phyloP scores from a whole-genome alignment of 2,888 invertebrate genomes.

The Galerucella pusilla region DNA sequence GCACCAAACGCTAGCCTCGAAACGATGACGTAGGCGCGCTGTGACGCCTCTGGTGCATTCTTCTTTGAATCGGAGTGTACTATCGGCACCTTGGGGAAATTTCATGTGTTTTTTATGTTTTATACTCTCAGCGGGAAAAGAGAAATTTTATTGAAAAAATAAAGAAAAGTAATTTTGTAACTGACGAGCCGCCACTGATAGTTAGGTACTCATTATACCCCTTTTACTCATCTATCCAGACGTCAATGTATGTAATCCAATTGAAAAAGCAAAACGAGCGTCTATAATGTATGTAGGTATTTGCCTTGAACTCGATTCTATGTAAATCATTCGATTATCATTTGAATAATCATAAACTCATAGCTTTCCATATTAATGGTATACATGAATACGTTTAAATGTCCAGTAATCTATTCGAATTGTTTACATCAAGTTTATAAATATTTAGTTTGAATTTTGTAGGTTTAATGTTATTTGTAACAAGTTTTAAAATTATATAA shows the following conservation, averaged over 20 bases:
- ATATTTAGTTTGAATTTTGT: slow-evolving; percentile 26
- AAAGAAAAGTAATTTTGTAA: too few species aligned
- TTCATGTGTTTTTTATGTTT: too few species aligned
- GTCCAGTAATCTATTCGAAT: slow-evolving; percentile 28
- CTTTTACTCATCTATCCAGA: too few species aligned
- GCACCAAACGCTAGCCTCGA: too few species aligned
- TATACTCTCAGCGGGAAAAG: too few species aligned
- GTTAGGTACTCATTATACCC: too few species aligned
- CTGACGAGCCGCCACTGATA: too few species aligned
- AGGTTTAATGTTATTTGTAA: slow-evolving; percentile 9
- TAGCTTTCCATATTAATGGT: slow-evolving; percentile 34
- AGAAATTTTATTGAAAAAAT: too few species aligned
- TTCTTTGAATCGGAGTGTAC: too few species aligned
- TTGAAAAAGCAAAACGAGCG: slow-evolving; percentile 13
- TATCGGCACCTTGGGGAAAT: too few species aligned
- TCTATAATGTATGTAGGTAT: background rate
- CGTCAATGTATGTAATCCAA: background rate
- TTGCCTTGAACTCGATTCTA: slow-evolving; percentile 31
- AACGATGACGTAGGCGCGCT: too few species aligned
- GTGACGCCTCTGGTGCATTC: too few species aligned
- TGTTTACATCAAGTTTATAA: slow-evolving; percentile 25
- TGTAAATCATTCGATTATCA: slow-evolving; percentile 28
- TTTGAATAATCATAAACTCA: slow-evolving; percentile 25
- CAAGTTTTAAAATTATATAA: slow-evolving; percentile 3
- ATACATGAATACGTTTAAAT: slow-evolving; percentile 22